Evolutionary conservation across 2,888 invertebrate genomes (phyloP), one percentile per base, ranked within the genome.

Genomic region (Heterodera filipjevi): DNA sequence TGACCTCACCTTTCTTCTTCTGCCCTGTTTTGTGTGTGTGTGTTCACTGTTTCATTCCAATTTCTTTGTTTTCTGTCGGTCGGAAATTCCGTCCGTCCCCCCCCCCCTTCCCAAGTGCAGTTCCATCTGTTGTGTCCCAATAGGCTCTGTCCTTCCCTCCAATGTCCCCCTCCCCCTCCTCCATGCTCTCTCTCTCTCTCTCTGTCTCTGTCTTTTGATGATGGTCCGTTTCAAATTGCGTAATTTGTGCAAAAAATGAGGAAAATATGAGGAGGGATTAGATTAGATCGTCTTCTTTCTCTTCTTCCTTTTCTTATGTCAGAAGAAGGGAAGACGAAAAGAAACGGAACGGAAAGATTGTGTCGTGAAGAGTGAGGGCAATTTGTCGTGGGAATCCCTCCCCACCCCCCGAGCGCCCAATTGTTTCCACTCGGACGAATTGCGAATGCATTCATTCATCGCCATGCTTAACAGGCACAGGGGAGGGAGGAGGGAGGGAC

Each of bases 201-300:
- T n/a, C n/a, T n/a, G n/a, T n/a, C n/a, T n/a, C n/a, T n/a, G n/a
- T n/a, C n/a, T n/a, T n/a, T 44, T 44, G 44, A 44, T 59, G 59
- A 59, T 59, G 59, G n/a, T 59, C n/a, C 59, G 59, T 59, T 59
- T 59, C 59, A 59, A 59, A 59, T 59, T 59, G 59, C 59, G 59
- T n/a, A 59, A 59, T 59, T 59, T 59, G 59, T 59, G 59, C 3
- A 27, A n/a, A 59, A 59, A 59, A n/a, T 59, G 59, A n/a, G 59
- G 59, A 49, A 49, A 49, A 49, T 49, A 14, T 49, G 46, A 49
- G 46, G 46, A 49, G 46, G 59, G 59, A 59, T 59, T 59, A 59
- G 59, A 59, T 59, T 59, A 59, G 59, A 59, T 59, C 59, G 22
- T 59, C n/a, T n/a, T 49, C 12, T 5, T 12, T 14, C 12, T 39